Evolutionary conservation across 1,140 invertebrate genomes (phyloP).

Genomic region (Yoshiicerus persimilis): DNA sequence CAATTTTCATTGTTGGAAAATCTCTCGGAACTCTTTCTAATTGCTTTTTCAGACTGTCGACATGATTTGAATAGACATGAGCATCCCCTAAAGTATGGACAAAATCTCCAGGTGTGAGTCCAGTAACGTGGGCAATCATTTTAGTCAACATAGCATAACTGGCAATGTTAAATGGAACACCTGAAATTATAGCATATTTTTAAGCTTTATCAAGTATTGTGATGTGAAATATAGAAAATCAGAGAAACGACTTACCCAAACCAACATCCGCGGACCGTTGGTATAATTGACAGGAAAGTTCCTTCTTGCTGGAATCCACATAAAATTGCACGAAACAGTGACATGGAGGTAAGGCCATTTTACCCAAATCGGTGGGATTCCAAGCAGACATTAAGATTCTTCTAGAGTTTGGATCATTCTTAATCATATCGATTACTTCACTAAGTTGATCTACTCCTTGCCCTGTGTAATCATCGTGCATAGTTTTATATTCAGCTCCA

Average conservation of each 20-base stretch:
- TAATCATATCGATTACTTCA: conserved; percentile 81
- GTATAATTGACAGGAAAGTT: conserved; percentile 88
- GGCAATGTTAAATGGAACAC: conserved; percentile 98
- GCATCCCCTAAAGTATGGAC: conserved; percentile 95
- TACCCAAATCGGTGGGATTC: conserved; percentile 85
- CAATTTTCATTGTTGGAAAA: conserved; percentile 82
- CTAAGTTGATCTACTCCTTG: conserved; percentile 90
- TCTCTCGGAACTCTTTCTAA: conserved; percentile 73
- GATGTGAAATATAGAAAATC: neutral
- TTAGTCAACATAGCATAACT: conserved; percentile 92
- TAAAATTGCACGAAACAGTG: conserved; percentile 95
- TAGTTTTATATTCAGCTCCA: conserved; percentile 87
- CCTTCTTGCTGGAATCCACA: conserved; percentile 71
- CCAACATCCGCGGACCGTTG: conserved; percentile 98
- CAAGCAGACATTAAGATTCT: conserved; percentile 93
- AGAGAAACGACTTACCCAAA: conserved; percentile 59
- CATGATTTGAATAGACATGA: conserved; percentile 93
- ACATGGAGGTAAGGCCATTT: conserved; percentile 97
- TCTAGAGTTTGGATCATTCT: conserved; percentile 79
- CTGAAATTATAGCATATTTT: conserved; percentile 54
- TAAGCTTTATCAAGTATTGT: no score
- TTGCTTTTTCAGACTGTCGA: conserved; percentile 82
- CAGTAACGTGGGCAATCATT: conserved; percentile 95
- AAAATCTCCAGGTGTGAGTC: conserved; percentile 91
- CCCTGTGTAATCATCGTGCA: conserved; percentile 78